Conservation (phyloP, 2,888 invertebrate species). For the Pasiphila rectangulata region DNA sequence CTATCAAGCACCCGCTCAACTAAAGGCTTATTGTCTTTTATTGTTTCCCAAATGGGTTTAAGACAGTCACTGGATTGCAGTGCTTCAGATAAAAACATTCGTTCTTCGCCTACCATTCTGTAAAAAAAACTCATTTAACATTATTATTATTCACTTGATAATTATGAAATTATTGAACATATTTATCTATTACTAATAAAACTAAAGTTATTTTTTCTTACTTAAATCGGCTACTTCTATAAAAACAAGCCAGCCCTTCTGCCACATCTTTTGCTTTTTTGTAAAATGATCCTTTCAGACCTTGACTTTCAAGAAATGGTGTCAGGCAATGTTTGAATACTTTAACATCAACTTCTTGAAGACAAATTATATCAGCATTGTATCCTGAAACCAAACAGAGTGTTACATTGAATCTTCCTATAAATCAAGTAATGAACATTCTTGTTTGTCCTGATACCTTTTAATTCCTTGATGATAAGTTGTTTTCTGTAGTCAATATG, state of each 20-base stretch:
- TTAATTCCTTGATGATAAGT: constrained; percentile 89
- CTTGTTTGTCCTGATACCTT: no score
- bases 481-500: constrained; percentile 93
- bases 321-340: constrained; percentile 85
- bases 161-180: no score
- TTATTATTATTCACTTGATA: no score
- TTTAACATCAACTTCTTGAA: constrained; percentile 95
- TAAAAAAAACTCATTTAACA: no score
- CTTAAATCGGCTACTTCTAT: constrained; percentile 85
- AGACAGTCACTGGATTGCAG: constrained; percentile 77
- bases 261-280: constrained; percentile 86
- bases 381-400: constrained; percentile 86
- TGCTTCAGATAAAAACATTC: constrained; percentile 82
- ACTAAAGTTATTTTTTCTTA: constrained; percentile 50
- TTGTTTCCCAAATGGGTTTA: constrained; percentile 80
- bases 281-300: constrained; percentile 82
- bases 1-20: constrained; percentile 81
- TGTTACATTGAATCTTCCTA: no score
- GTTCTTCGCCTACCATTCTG: constrained; percentile 75
- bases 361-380: constrained; percentile 92
- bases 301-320: constrained; percentile 78
- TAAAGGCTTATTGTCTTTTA: constrained; percentile 80
- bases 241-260: constrained; percentile 92
- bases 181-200: no score
- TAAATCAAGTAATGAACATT: not conserved